phyloP scores from a whole-genome alignment of 1,140 invertebrate species.

The Dinoponera quadriceps region DNA sequence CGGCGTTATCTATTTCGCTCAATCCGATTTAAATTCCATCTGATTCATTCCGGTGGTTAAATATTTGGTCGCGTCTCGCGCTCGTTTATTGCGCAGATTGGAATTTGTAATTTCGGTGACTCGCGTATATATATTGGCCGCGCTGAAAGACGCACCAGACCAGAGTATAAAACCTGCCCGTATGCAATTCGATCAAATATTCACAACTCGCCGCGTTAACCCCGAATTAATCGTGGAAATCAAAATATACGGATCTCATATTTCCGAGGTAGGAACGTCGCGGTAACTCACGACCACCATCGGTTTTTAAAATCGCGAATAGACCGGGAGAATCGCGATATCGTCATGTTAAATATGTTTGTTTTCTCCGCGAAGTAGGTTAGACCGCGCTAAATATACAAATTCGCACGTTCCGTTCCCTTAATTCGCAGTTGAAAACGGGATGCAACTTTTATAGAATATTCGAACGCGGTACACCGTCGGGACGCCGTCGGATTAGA shows the following conservation, averaged over 20 bases:
- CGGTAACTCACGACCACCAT: too few species aligned
- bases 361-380: too few species aligned
- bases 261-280: too few species aligned
- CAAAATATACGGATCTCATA: too few species aligned
- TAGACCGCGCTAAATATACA: too few species aligned
- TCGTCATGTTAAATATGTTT: too few species aligned
- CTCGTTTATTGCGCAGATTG: constrained; percentile 22
- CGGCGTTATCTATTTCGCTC: constrained; percentile 19
- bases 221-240: too few species aligned
- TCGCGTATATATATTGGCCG: constrained; percentile 3
- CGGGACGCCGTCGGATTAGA: neutral
- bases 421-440: too few species aligned
- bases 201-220: too few species aligned
- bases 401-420: too few species aligned
- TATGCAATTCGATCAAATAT: neutral
- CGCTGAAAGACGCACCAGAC: neutral
- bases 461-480: neutral
- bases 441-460: neutral
- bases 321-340: too few species aligned
- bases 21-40: constrained; percentile 34
- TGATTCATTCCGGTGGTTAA: constrained; percentile 34
- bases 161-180: neutral
- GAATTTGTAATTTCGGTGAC: constrained; percentile 18
- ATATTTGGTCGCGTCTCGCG: constrained; percentile 9
- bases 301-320: too few species aligned